phyloP scores from a whole-genome alignment of 1,140 invertebrate species.

The Orchesella cincta region DNA sequence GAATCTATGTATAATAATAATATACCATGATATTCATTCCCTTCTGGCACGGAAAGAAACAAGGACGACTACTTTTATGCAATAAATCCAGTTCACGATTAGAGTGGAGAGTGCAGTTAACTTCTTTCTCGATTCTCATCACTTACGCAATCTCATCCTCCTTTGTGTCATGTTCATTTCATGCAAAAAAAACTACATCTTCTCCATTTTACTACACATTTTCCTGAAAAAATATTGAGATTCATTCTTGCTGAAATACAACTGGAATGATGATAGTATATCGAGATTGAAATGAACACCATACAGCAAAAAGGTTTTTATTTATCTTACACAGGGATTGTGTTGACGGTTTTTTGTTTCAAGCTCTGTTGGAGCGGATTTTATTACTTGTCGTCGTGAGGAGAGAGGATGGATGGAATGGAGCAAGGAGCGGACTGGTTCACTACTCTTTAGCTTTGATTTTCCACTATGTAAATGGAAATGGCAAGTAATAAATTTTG shows the following conservation, averaged over 20 bases:
- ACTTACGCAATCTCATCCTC: constrained; percentile 1
- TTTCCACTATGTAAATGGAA: constrained; percentile 12
- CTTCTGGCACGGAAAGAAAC: too few species aligned
- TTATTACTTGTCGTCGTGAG: background rate
- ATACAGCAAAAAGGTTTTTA: too few species aligned
- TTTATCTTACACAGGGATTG: background rate
- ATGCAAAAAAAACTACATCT: background rate
- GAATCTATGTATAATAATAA: too few species aligned
- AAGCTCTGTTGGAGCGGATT: background rate
- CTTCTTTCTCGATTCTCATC: constrained; percentile 8
- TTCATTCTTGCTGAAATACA: too few species aligned
- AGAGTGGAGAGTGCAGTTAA: too few species aligned
- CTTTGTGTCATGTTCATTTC: background rate
- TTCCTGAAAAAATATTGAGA: background rate
- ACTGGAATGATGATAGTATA: background rate
- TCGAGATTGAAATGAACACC: too few species aligned
- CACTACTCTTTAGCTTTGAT: background rate
- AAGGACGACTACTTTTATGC: constrained; percentile 20
- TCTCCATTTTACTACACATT: background rate
- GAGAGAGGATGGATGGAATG: background rate
- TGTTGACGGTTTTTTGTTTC: background rate
- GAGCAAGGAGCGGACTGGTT: background rate
- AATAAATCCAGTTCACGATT: background rate
- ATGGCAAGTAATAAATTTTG: constrained; percentile 18
- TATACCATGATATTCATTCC: too few species aligned